Percentiles rank a stretch among this genome's conserved stretches.
Conservation (phyloP, 2,113 vertebrate genomes). For the zebrafish (Danio rerio) region GRCz12tu NC_133196.1:22953501-22954000, state of each 20-base stretch:
- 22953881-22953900: constrained; percentile 26
- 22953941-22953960: constrained; percentile 1
- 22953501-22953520: constrained; percentile 30
- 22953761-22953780: constrained; percentile 45
- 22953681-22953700: constrained; percentile 45
- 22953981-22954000: constrained; percentile 13
- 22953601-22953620: constrained; percentile 6
- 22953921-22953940: neutral
- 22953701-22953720: constrained; percentile 30
- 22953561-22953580: neutral
- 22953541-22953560: neutral
- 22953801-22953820: constrained; percentile 3
- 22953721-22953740: constrained; percentile 50
- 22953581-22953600: constrained; percentile 25
- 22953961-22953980: constrained; percentile 37
- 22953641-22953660: constrained; percentile 53
- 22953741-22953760: constrained; percentile 50
- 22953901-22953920: constrained; percentile 42
- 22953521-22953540: neutral
- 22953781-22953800: constrained; percentile 31
- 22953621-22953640: constrained; percentile 32
- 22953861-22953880: constrained; percentile 4
- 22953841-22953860: constrained; percentile 35
- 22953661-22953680: constrained; percentile 13
- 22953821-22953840: constrained; percentile 14